A percentile compares a stretch with the other conserved stretches of the same genome.
phyloP scores from a whole-genome alignment of 2,888 invertebrate genomes.

The Aleiodes testaceus region DNA sequence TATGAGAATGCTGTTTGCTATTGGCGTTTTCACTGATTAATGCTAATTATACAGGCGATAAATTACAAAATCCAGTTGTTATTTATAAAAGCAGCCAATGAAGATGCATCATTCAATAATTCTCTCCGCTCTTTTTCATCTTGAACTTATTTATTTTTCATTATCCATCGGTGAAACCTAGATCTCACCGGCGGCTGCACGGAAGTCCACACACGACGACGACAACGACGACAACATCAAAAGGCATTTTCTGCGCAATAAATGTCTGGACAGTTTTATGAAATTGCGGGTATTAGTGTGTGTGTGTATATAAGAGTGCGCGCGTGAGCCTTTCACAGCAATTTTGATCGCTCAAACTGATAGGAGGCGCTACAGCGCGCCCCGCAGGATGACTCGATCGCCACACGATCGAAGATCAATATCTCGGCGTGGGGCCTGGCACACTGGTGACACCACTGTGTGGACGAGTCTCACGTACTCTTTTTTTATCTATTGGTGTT shows the following conservation, averaged over 20 bases:
- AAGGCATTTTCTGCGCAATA: slow-evolving; percentile 27
- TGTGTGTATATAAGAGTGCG: not conserved
- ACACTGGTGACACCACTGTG: slow-evolving; percentile 35
- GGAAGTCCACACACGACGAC: slow-evolving; percentile 14
- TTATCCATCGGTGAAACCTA: not conserved
- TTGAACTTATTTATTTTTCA: not conserved
- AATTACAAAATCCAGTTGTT: not conserved
- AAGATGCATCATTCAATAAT: slow-evolving; percentile 7
- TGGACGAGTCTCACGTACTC: slow-evolving; percentile 15
- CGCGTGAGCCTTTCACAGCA: slow-evolving; percentile 9
- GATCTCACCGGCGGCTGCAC: not conserved
- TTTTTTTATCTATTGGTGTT: not conserved
- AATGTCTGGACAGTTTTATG: slow-evolving; percentile 16
- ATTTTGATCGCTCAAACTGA: slow-evolving; percentile 8
- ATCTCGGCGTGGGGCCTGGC: slow-evolving; percentile 44
- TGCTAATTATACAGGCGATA: not conserved
- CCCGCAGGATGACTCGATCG: slow-evolving; percentile 48
- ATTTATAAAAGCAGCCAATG: slow-evolving; percentile 4
- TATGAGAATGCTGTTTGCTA: not conserved
- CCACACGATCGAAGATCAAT: slow-evolving; percentile 52
- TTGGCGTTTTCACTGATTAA: slow-evolving; percentile 1
- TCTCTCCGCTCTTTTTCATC: not conserved
- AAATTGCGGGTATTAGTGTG: not conserved
- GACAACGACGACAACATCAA: slow-evolving; percentile 25
- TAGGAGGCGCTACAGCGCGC: slow-evolving; percentile 33